Percentiles rank a stretch among this genome's conserved stretches.
Conservation (phyloP, 2,888 invertebrate species). For the Julus scandinavius region DNA sequence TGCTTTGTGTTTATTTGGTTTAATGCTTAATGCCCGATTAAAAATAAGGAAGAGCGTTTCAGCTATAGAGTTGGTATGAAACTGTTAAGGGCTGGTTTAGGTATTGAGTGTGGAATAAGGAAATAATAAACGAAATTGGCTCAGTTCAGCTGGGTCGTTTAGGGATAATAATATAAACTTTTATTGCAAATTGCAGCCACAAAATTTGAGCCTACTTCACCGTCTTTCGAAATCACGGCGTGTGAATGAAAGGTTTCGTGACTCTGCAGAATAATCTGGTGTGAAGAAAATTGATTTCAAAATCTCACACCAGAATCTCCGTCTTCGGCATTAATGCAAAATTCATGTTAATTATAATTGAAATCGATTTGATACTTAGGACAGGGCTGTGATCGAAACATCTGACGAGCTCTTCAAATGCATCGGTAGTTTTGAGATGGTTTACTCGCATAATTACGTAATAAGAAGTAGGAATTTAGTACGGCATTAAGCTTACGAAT, state of each 20-base stretch:
- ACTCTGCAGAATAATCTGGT: neutral
- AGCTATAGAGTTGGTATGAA: neutral
- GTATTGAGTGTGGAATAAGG: neutral
- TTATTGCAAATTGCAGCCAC: slow-evolving; percentile 10
- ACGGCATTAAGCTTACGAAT: neutral
- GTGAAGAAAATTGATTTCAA: neutral
- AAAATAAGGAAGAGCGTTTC: neutral
- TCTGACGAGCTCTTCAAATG: slow-evolving; percentile 9
- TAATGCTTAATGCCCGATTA: slow-evolving; percentile 1
- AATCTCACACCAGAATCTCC: neutral
- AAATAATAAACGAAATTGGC: slow-evolving; percentile 15
- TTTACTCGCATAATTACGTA: neutral
- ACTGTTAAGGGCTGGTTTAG: slow-evolving; percentile 17
- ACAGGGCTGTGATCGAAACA: slow-evolving; percentile 15
- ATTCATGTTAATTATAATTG: slow-evolving; percentile 39
- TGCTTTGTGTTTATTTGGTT: neutral
- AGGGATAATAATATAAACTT: slow-evolving; percentile 25
- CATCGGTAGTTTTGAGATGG: neutral
- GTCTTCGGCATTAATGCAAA: neutral
- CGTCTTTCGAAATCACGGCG: neutral
- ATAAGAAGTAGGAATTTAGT: neutral
- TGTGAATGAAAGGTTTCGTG: neutral
- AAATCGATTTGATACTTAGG: slow-evolving; percentile 12
- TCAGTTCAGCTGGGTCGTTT: neutral
- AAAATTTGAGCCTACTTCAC: neutral